Conservation (phyloP, 2,888 invertebrate species). For the Oegoconia quadripuncta region DNA sequence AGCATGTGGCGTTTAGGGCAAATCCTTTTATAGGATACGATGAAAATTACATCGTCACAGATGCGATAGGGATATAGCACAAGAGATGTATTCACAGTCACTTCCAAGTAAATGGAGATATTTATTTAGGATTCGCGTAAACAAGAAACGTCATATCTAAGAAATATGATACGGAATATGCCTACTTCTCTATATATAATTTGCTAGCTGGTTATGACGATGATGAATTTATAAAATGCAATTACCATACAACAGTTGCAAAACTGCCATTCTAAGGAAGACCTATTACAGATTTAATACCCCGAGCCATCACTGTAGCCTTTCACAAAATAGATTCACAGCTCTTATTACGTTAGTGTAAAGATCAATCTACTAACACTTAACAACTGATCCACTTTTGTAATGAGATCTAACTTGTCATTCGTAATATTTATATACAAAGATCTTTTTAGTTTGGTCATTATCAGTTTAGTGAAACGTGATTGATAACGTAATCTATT, state of each 20-base stretch:
- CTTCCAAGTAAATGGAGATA: too few relatives aligned
- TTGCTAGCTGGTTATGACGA: too few relatives aligned
- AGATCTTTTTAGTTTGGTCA: constrained; percentile 13
- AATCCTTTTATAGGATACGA: too few relatives aligned
- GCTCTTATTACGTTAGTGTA: constrained; percentile 6
- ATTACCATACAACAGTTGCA: constrained; percentile 16
- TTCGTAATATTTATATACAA: constrained; percentile 4
- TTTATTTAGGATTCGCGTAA: too few relatives aligned
- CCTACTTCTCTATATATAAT: too few relatives aligned
- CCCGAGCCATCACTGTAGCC: constrained; percentile 4
- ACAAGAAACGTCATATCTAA: too few relatives aligned
- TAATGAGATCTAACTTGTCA: constrained; percentile 2
- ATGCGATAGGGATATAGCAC: too few relatives aligned
- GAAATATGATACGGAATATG: too few relatives aligned
- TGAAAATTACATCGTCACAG: too few relatives aligned
- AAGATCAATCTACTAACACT: constrained; percentile 5
- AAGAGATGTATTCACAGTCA: too few relatives aligned
- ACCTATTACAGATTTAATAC: constrained; percentile 16
- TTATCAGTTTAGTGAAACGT: constrained; percentile 20
- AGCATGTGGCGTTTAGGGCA: too few relatives aligned
- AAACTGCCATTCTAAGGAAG: constrained; percentile 15
- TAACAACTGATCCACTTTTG: background rate
- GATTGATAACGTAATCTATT: constrained; percentile 29
- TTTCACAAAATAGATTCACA: constrained; percentile 8
- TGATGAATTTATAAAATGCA: constrained; percentile 5